Percentiles rank a stretch among this genome's conserved stretches.
Evolutionary conservation across 2,113 vertebrate genomes (phyloP).

Genomic region (Silurus asotus): DNA sequence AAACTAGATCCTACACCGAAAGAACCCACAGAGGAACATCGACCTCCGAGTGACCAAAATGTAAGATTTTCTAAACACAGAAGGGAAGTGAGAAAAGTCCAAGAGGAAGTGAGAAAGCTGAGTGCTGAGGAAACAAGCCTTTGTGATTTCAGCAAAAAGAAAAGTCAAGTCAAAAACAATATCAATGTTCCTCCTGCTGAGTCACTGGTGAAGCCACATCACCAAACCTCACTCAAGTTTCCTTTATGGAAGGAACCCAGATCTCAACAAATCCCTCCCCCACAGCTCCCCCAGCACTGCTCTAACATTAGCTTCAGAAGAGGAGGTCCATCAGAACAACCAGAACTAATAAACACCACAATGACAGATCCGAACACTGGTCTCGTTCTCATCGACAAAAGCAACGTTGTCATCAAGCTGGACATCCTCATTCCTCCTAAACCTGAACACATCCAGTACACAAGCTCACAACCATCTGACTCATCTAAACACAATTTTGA

Average conservation of each 20-base stretch:
- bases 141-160: conserved; percentile 56
- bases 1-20: not conserved
- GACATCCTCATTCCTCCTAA: conserved; percentile 77
- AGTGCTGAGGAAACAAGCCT: conserved; percentile 3
- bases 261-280: not conserved
- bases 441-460: conserved; percentile 73
- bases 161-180: not conserved
- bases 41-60: conserved; percentile 9
- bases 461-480: conserved; percentile 40
- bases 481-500: conserved; percentile 28
- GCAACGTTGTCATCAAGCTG: conserved; percentile 82
- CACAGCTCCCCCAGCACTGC: not conserved
- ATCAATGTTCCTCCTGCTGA: not conserved
- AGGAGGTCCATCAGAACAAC: not conserved
- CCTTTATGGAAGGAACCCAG: conserved; percentile 73
- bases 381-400: conserved; percentile 81
- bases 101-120: conserved; percentile 27
- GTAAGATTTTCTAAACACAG: not conserved
- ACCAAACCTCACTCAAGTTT: conserved; percentile 57
- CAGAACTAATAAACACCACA: conserved; percentile 48
- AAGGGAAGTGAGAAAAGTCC: conserved; percentile 35
- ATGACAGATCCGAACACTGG: conserved; percentile 60
- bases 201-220: conserved; percentile 4
- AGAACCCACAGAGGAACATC: not conserved
- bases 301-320: not conserved